phyloP scores from a whole-genome alignment of 1,140 invertebrate genomes.

The Drosophila serrata region DNA sequence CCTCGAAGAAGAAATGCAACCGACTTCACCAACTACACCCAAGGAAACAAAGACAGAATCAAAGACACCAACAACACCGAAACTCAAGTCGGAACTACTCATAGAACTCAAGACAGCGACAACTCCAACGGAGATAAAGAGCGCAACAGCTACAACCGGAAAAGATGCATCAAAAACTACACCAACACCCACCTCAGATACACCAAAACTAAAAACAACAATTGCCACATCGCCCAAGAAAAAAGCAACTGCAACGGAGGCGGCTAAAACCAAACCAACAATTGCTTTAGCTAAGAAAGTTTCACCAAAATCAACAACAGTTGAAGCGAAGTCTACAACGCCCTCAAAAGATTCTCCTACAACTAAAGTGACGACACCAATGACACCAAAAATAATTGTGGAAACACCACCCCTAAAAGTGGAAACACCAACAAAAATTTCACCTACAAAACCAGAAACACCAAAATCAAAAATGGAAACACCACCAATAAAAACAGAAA shows the following conservation, averaged over 20 bases:
- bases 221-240: constrained; percentile 3
- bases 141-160: background rate
- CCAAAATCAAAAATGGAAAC: background rate
- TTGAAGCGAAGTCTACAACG: background rate
- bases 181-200: background rate
- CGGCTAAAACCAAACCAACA: constrained; percentile 2
- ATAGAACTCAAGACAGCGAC: constrained; percentile 53
- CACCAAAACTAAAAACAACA: background rate
- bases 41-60: constrained; percentile 14
- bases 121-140: constrained; percentile 8
- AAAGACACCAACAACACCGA: constrained; percentile 39
- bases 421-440: background rate
- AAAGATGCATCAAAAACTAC: background rate
- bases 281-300: background rate
- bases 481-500: constrained; percentile 4
- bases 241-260: background rate
- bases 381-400: constrained; percentile 13
- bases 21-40: constrained; percentile 6
- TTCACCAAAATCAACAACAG: constrained; percentile 4
- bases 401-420: constrained; percentile 14
- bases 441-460: background rate
- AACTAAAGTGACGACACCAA: constrained; percentile 14
- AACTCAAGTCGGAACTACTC: constrained; percentile 53
- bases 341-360: constrained; percentile 2
- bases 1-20: constrained; percentile 28